These are phyloP conservation scores for Bufo gargarizans DNA, from an alignment of 2,113 vertebrate species.

Conservation along the genomic window DNA sequence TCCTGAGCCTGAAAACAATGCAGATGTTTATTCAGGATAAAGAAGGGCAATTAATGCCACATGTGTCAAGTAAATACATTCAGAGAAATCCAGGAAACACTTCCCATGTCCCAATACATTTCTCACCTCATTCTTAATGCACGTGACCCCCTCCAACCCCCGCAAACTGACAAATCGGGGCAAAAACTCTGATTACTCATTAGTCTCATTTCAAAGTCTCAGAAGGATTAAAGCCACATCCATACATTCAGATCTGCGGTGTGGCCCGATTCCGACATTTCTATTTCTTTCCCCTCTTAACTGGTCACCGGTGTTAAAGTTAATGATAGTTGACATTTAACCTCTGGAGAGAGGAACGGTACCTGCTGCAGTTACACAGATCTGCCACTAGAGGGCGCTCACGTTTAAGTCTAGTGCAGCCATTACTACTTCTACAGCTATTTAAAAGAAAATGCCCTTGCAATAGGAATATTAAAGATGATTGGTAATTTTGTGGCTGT, in stretches of 20 bases:
- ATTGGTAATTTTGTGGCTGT: too few relatives aligned
- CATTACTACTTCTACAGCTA: neutral
- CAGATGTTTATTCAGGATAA: conserved; percentile 35
- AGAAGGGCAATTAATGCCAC: conserved; percentile 34
- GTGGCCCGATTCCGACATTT: neutral
- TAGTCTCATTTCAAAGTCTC: conserved; percentile 5
- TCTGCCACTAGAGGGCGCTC: neutral
- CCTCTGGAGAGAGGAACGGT: neutral
- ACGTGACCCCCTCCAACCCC: neutral
- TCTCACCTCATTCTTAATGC: conserved; percentile 42
- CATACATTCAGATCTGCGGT: neutral
- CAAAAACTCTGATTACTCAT: conserved; percentile 1
- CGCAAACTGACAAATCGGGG: neutral
- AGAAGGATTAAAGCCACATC: conserved; percentile 7
- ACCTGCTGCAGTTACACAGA: neutral
- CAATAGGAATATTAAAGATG: too few relatives aligned
- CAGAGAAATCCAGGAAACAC: conserved; percentile 22
- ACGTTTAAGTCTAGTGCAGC: neutral
- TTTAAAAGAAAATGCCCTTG: neutral
- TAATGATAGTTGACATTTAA: conserved; percentile 38
- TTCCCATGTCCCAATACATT: conserved; percentile 9
- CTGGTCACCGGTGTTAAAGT: neutral
- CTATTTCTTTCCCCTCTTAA: neutral
- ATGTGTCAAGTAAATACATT: conserved; percentile 24
- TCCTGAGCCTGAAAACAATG: conserved; percentile 36